Evolutionary conservation across 2,888 invertebrate species (phyloP).

Genomic region (Megaustenia siamemsis): DNA sequence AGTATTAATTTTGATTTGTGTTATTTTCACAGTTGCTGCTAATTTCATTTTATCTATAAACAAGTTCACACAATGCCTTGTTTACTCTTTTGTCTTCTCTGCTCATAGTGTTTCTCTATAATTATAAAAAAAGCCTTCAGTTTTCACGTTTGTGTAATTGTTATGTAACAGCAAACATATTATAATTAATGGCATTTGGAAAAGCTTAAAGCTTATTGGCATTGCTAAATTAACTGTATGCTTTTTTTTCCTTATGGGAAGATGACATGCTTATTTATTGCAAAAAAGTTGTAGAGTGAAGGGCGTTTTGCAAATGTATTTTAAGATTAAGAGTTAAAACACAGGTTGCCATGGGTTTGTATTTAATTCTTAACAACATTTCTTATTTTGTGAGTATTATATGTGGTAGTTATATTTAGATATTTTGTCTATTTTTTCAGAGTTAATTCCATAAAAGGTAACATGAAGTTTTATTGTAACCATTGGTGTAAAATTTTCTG

Average conservation of each 20-base stretch:
- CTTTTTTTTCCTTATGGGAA: not conserved
- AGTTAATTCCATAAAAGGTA: conserved; percentile 35
- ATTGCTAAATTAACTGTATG: not conserved
- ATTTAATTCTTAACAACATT: not conserved
- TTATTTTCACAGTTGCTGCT: too few species aligned
- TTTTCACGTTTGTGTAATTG: too few species aligned
- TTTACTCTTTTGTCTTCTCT: too few species aligned
- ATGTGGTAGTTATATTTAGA: conserved; percentile 5
- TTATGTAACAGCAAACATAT: not conserved
- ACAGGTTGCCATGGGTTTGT: not conserved
- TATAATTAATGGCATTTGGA: not conserved
- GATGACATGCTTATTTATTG: not conserved
- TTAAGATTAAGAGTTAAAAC: not conserved
- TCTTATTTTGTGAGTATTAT: not conserved
- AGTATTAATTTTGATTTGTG: too few species aligned
- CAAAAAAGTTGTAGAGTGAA: not conserved
- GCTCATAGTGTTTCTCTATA: too few species aligned
- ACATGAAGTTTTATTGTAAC: not conserved
- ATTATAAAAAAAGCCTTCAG: too few species aligned
- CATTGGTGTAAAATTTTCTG: not conserved
- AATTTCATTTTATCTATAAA: too few species aligned
- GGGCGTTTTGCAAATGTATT: not conserved
- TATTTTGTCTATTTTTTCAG: conserved; percentile 32
- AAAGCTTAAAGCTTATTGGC: not conserved
- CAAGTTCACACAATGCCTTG: too few species aligned